Evolutionary conservation across 23 tunicate genomes (phyloP), one percentile per base, ranked within the genome.

Genomic region (Halocynthia aurantium): DNA sequence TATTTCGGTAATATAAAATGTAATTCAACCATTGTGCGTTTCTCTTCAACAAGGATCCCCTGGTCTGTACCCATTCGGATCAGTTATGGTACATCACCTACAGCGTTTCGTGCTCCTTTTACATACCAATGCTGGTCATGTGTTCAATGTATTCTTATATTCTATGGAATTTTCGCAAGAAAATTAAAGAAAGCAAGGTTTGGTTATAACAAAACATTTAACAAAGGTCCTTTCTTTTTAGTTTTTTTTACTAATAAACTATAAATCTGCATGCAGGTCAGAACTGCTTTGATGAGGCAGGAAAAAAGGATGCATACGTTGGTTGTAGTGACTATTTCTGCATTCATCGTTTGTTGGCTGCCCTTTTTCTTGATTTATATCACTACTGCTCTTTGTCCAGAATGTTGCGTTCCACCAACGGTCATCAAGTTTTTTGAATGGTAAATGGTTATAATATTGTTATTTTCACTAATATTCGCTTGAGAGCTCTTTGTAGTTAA

Each of bases 331-430:
- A 62, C 63, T 7, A 57, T 77, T 6, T 56, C 69, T 6, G 53
- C 81, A 7, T 77, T 77, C 56, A 51, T 77, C n/a, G 69, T 65
- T 8, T 77, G 71, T 51, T 77, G 81, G 81, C 65, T 77, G n/a
- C 81, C 81, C 40, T 77, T 77, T 62, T 77, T 77, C 51, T 72
- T 63, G 65, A 62, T 64, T 31, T 77, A 77, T 57, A 50, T 77
- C 8, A 62, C 53, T 56, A 49, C 57, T 8, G 62, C 69, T 52
- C 40, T 77, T 8, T 77, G 81, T 64, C 8, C 81, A 13, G 15
- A 10, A 56, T 77, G 81, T 51, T 63, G 81, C 31, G 72, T 63
- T 62, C 81, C 57, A 6, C 72, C 71, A 7, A 13, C 52, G 55
- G 13, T 77, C 51, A 56, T 77, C 22, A 77, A 77, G 50, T 44